A percentile compares a stretch with the other conserved stretches of the same genome.
phyloP scores from a whole-genome alignment of 2,888 invertebrate species.

The Eupithecia centaureata region DNA sequence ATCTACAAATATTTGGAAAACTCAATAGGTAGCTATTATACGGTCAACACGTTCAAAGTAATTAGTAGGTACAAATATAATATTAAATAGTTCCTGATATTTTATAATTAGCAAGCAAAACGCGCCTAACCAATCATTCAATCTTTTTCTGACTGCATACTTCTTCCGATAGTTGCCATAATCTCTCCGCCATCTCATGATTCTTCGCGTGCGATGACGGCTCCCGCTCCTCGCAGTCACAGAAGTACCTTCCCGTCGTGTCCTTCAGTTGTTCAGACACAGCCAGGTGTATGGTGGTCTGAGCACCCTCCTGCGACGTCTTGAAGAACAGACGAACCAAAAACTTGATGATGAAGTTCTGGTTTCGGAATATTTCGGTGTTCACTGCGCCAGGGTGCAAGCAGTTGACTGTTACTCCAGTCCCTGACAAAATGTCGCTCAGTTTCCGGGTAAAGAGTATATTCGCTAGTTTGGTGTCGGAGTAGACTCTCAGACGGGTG shows the following conservation, averaged over 20 bases:
- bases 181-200: slow-evolving; percentile 86
- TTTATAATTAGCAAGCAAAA: neutral
- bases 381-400: slow-evolving; percentile 92
- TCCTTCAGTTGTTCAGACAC: slow-evolving; percentile 87
- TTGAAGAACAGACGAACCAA: slow-evolving; percentile 44
- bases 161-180: slow-evolving; percentile 90
- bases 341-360: slow-evolving; percentile 82
- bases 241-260: slow-evolving; percentile 89
- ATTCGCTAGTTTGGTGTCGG: slow-evolving; percentile 90
- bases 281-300: slow-evolving; percentile 88
- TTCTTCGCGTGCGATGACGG: slow-evolving; percentile 84
- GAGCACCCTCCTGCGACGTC: slow-evolving; percentile 86
- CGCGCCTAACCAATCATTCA: slow-evolving; percentile 10
- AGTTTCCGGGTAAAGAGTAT: slow-evolving; percentile 88
- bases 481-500: slow-evolving; percentile 79
- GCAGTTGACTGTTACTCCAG: slow-evolving; percentile 89
- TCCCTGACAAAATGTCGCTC: slow-evolving; percentile 84
- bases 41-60: neutral
- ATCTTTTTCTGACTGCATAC: slow-evolving; percentile 31
- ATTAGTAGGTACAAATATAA: neutral
- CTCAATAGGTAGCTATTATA: neutral
- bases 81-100: neutral
- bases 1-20: no score
- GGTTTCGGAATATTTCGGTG: slow-evolving; percentile 89
- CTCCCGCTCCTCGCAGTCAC: slow-evolving; percentile 86